phyloP scores from a whole-genome alignment of 2,888 invertebrate species.

The Xanthia icteritia region DNA sequence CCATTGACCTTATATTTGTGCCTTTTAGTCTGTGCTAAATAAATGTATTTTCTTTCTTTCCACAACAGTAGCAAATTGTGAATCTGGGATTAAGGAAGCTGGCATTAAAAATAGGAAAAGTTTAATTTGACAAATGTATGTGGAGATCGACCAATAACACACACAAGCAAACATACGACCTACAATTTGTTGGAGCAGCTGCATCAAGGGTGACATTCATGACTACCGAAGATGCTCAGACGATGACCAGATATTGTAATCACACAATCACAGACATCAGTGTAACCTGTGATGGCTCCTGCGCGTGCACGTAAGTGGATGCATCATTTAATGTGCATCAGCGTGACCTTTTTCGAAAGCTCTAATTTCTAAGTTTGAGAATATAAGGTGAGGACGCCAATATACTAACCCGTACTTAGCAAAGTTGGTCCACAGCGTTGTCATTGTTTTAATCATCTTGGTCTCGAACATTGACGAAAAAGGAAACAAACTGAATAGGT shows the following conservation, averaged over 20 bases:
- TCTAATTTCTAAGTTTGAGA: neutral
- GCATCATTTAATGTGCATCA: too few relatives aligned
- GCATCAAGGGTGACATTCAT: neutral
- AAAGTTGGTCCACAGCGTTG: conserved; percentile 65
- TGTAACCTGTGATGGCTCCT: neutral
- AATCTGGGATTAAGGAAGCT: neutral
- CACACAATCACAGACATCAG: neutral
- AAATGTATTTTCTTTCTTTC: too few relatives aligned
- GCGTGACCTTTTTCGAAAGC: neutral
- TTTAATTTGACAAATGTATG: neutral
- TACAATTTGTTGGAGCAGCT: neutral
- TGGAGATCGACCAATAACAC: neutral
- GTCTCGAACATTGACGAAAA: conserved; percentile 42
- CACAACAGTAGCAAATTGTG: neutral
- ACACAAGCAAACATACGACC: neutral
- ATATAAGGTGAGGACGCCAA: neutral
- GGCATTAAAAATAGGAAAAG: neutral
- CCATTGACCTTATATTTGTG: neutral
- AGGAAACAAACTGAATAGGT: conserved; percentile 24
- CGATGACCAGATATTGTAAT: neutral
- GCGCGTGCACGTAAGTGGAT: neutral
- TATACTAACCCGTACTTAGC: conserved; percentile 61
- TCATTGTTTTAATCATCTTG: conserved; percentile 58
- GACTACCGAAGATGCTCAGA: neutral
- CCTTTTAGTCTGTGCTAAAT: too few relatives aligned